Base-by-base conservation (phyloP, 2,113 vertebrate genomes). In the Trogon surrucura region DNA sequence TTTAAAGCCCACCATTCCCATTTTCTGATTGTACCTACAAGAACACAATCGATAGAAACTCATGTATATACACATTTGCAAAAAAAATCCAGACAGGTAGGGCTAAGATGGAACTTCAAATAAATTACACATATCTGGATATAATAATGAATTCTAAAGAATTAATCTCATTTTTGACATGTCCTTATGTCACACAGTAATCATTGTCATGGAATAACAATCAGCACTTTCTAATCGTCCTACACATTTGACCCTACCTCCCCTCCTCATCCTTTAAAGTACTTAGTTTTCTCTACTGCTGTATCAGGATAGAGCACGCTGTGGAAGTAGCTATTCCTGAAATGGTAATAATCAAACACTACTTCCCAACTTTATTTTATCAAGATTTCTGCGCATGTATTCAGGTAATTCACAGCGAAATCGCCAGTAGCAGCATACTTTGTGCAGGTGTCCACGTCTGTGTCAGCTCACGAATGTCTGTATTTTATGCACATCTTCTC, bases 341-440 rank as follows among this genome's bases (percentile, higher is more conserved):
- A 69, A 85, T 11, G 3, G 41, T 18, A 81, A 75, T 21, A 79
- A 71, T 45, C 19, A 82, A 56, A 79, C 6, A 20, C 16, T 65
- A 44, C 45, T 83, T 88, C 22, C 26, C 17, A 80, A 44, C 3
- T 1, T 3, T 14, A 70, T 53, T 88, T 93, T 62, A 70, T 20
- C 1, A 3, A 34, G 7, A 4, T 83, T 80, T 70, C 54, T 36
- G 48, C 38, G 22, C 16, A 21, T 64, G 26, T 62, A 78, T 53
- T 74, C 34, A 85, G 66, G 9, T 51, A 80, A 80, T 44, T 58
- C 15, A 34, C 1, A 60, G 16, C 20, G 11, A 92, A 78, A 78
- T 41, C 6, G 16, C 5, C 25, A 71, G 29, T 26, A 81, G 61
- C 38, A 0, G 0, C 8, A 6, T 38, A 64, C n/a, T 92, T 62